Conservation (phyloP, 2,113 vertebrate species). For the Desmodus rotundus region DNA sequence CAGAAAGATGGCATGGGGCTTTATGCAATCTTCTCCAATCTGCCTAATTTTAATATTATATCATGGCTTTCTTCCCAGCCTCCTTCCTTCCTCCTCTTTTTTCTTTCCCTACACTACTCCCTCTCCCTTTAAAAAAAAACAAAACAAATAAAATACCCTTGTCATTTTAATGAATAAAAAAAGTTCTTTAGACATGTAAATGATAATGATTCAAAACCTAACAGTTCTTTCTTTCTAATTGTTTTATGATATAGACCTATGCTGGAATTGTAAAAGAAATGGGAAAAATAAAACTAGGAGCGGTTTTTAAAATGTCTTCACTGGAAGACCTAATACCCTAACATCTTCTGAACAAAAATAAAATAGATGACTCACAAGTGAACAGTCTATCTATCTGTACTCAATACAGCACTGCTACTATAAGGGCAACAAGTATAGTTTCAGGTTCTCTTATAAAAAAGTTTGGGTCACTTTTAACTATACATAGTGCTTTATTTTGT, state of each 20-base stretch:
- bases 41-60: conserved; percentile 67
- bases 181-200: background rate
- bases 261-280: conserved; percentile 24
- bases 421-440: background rate
- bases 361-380: background rate
- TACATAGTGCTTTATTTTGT: background rate
- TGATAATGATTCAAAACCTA: conserved; percentile 7
- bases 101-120: background rate
- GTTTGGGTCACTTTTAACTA: background rate
- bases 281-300: background rate
- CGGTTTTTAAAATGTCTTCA: background rate
- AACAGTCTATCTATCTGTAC: background rate
- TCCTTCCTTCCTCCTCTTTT: conserved; percentile 57
- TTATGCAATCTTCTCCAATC: conserved; percentile 67
- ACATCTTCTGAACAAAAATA: background rate
- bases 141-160: background rate
- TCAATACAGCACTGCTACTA: background rate
- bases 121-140: background rate
- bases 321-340: conserved; percentile 21
- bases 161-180: conserved; percentile 57
- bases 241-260: background rate
- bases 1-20: conserved; percentile 62
- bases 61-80: conserved; percentile 29
- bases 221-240: conserved; percentile 39
- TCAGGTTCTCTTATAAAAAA: background rate